Evolutionary conservation across 2,888 invertebrate species (phyloP).

Genomic region (Ornithoptera priamus): DNA sequence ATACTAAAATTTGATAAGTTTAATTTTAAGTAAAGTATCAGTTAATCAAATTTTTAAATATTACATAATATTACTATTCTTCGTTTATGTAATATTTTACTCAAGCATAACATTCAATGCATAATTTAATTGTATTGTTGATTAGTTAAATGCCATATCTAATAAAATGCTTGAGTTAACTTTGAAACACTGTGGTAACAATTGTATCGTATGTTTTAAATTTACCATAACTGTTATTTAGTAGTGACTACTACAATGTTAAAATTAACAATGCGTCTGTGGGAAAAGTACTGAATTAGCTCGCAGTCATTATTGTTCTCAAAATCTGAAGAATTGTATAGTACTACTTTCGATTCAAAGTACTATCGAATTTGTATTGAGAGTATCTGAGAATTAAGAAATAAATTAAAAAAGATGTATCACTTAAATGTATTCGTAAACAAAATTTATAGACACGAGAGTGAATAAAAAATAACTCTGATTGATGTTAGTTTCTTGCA

Average conservation of each 20-base stretch:
- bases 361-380: too few species aligned
- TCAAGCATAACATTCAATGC: background rate
- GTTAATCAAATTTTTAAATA: background rate
- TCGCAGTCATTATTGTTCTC: background rate
- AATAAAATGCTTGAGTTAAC: constrained; percentile 20
- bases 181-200: constrained; percentile 13
- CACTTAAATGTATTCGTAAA: too few species aligned
- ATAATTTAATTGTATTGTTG: constrained; percentile 26
- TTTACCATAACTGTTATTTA: constrained; percentile 12
- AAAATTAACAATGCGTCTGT: constrained; percentile 18
- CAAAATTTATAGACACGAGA: too few species aligned
- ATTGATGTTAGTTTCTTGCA: too few species aligned
- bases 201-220: constrained; percentile 13
- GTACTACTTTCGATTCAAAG: background rate
- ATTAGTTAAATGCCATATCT: constrained; percentile 17
- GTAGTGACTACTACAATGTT: constrained; percentile 1
- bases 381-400: too few species aligned
- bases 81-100: background rate
- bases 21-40: background rate
- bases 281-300: constrained; percentile 9
- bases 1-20: background rate
- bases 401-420: too few species aligned
- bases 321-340: background rate
- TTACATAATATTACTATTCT: background rate
- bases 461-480: too few species aligned